Percentiles rank a stretch among this genome's conserved stretches.
These are phyloP conservation scores for Craniophora ligustri DNA, from an alignment of 2,888 invertebrate species.

Conservation along the genomic window DNA sequence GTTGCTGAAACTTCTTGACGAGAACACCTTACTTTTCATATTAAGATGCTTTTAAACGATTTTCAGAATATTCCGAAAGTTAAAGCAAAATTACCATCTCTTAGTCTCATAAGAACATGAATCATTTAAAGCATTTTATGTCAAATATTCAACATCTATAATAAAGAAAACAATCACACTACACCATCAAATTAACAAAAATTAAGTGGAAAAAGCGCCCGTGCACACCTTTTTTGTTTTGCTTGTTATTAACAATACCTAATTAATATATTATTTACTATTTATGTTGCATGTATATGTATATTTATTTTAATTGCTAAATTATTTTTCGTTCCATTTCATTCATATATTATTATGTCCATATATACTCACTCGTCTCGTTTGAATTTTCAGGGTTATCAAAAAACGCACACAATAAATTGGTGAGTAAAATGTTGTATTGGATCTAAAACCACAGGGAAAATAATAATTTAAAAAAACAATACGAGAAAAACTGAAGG, in stretches of 20 bases:
- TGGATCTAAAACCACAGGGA: slow-evolving; percentile 55
- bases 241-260: slow-evolving; percentile 40
- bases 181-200: slow-evolving; percentile 24
- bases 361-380: background rate
- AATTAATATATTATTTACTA: slow-evolving; percentile 5
- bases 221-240: slow-evolving; percentile 52
- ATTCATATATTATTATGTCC: no score
- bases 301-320: slow-evolving; percentile 8
- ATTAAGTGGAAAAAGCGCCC: slow-evolving; percentile 38
- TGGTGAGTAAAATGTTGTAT: slow-evolving; percentile 65
- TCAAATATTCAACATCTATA: background rate
- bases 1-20: background rate
- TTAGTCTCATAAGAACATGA: slow-evolving; percentile 4
- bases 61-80: background rate
- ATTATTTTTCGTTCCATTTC: background rate
- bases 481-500: slow-evolving; percentile 41
- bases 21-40: no score
- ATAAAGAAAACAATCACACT: background rate
- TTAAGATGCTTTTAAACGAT: no score
- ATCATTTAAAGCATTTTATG: background rate
- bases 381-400: slow-evolving; percentile 38
- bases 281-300: slow-evolving; percentile 43
- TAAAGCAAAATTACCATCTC: slow-evolving; percentile 13
- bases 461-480: slow-evolving; percentile 36
- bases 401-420: slow-evolving; percentile 59